These are phyloP conservation scores for Lydus trimaculatus DNA, from an alignment of 2,888 invertebrate genomes.

Conservation along the genomic window DNA sequence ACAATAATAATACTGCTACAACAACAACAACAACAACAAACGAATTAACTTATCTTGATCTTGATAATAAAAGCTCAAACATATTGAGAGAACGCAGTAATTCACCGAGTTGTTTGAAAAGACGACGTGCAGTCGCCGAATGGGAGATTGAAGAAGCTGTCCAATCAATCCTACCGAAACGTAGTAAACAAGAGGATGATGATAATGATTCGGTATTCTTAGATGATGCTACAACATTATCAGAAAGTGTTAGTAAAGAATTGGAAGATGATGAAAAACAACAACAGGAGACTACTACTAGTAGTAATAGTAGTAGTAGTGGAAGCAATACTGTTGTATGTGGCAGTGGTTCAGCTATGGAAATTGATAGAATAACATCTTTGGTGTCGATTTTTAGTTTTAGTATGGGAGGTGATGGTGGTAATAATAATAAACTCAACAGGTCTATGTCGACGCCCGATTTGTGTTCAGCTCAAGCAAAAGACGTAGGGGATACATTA, in stretches of 20 bases:
- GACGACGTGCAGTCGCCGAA: constrained; percentile 62
- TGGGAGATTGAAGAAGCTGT: constrained; percentile 66
- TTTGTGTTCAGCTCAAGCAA: constrained; percentile 65
- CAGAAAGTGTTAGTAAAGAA: constrained; percentile 54
- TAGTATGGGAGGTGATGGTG: constrained; percentile 55
- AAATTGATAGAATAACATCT: constrained; percentile 67
- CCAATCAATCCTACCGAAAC: constrained; percentile 64
- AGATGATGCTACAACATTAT: constrained; percentile 58
- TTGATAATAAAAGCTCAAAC: constrained; percentile 57
- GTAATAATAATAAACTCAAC: constrained; percentile 51
- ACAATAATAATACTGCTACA: constrained; percentile 35
- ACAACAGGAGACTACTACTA: constrained; percentile 10
- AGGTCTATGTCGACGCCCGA: constrained; percentile 64
- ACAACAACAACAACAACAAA: no score
- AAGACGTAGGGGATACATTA: constrained; percentile 59
- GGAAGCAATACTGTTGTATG: no score
- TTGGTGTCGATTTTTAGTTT: constrained; percentile 68
- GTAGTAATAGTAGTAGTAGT: constrained; percentile 6
- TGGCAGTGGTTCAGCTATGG: constrained; percentile 60
- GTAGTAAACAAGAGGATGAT: constrained; percentile 53
- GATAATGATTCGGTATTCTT: constrained; percentile 60
- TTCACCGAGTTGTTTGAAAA: constrained; percentile 55
- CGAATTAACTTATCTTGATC: constrained; percentile 61
- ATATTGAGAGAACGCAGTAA: constrained; percentile 55
- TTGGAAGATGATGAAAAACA: constrained; percentile 35